Evolutionary conservation across 2,113 vertebrate species (phyloP), one percentile per base, ranked within the genome.

Genomic region (Oxygymnocypris stewartii): DNA sequence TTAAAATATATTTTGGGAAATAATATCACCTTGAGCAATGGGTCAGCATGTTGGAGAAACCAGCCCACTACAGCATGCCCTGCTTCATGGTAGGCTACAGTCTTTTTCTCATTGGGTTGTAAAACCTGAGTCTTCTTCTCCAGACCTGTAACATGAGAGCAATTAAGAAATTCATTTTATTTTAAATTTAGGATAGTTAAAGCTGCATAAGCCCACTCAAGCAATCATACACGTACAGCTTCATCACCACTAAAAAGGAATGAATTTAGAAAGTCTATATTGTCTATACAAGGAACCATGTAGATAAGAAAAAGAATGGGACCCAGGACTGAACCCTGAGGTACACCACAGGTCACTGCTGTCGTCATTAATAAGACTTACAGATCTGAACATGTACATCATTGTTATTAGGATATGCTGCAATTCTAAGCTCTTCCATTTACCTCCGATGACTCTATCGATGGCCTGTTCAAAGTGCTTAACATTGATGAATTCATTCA

Each of bases 121-220:
- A 94, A 91, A 16, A 94, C 91, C 81, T 94, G 93, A 3, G 92
- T 94, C 89, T 91, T 95, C 90, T 95, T 94, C 90, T 95, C 94
- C 3, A 95, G 89, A 40, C 94, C 93, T 93, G 81, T 23, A 83
- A 57, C 5, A 63, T n/a, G 11, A 40, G 9, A 44, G 11, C 2
- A 8, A 61, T 23, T 42, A 44, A 77, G 57, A 20, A 35, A 79
- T 35, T 0, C 0, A 57, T 79, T 11, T 75, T 13, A 61, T 25
- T 13, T 74, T 12, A 16, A 25, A 14, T 35, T 69, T 37, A 35
- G 65, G 37, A 69, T n/a, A 16, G 20, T 75, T 47, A 47, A 47
- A 12, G 12, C 9, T n/a, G 73, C 40, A 75, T 25, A 47, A 44
- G 23, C n/a, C 42, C 12, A 42, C 20, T 42, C 10, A 73, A 42